Conservation (phyloP, 1,140 invertebrate species). For the Aphelenchoides fujianensis region DNA sequence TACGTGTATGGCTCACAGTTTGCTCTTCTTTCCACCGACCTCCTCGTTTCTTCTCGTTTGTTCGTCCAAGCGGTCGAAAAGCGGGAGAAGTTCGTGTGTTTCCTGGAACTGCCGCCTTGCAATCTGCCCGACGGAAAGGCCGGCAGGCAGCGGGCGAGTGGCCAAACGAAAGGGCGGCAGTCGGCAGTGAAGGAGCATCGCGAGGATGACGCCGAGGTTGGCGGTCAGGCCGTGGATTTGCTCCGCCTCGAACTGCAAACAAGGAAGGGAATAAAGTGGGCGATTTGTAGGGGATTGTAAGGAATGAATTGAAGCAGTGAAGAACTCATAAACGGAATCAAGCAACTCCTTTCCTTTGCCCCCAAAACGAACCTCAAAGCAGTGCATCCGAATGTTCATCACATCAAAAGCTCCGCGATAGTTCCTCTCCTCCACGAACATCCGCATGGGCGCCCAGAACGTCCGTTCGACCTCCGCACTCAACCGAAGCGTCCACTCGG, state of each 20-base stretch:
- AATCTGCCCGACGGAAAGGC: background rate
- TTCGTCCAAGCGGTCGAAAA: background rate
- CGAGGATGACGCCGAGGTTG: background rate
- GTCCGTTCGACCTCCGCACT: background rate
- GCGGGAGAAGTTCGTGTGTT: background rate
- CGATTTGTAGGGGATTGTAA: no score
- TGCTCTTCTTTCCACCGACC: background rate
- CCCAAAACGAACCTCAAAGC: slow-evolving; percentile 2
- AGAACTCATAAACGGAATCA: background rate
- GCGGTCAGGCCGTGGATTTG: background rate
- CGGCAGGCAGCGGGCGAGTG: background rate
- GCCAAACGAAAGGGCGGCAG: background rate
- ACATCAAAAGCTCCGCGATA: background rate
- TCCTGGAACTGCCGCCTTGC: background rate
- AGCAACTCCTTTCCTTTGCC: background rate
- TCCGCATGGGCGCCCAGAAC: background rate
- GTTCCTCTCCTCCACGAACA: background rate
- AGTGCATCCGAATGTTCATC: background rate
- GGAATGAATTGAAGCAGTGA: no score
- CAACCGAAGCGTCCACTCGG: background rate
- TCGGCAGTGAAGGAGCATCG: slow-evolving; percentile 5
- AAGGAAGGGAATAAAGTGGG: no score
- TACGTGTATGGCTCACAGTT: background rate
- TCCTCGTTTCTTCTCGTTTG: no score
- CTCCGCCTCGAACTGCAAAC: background rate